Percentiles rank a stretch among this genome's conserved stretches.
Evolutionary conservation across 2,113 vertebrate species (phyloP).

Genomic region (Athene cunicularia): DNA sequence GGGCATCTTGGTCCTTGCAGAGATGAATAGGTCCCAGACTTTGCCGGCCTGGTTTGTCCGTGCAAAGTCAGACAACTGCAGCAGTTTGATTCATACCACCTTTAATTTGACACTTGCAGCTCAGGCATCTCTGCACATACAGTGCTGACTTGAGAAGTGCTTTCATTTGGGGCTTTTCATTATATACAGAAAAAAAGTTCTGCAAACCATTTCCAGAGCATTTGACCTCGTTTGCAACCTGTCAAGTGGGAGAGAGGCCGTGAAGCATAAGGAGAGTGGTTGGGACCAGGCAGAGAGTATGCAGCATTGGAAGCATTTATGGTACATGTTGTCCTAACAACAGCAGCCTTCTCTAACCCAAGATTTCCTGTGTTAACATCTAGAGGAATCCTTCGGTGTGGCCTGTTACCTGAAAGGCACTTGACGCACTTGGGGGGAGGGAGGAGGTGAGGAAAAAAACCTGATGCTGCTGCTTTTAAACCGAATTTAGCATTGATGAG

Average conservation of each 20-base stretch:
- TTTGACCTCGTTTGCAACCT: conserved; percentile 44
- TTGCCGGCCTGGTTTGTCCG: background rate
- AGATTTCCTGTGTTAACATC: conserved; percentile 25
- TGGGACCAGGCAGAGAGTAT: background rate
- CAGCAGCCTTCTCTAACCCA: background rate
- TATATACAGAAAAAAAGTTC: background rate
- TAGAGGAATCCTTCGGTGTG: conserved; percentile 25
- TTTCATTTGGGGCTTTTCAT: background rate
- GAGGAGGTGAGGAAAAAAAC: conserved; percentile 31
- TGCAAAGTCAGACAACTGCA: background rate
- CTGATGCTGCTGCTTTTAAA: background rate
- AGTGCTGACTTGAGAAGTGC: background rate
- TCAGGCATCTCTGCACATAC: background rate
- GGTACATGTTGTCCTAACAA: conserved; percentile 35
- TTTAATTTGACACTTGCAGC: background rate
- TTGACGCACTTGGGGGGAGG: background rate
- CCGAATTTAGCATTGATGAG: background rate
- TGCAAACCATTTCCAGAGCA: background rate
- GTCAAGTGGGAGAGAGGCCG: conserved; percentile 2
- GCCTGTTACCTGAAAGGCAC: conserved; percentile 36
- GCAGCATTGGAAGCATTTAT: background rate
- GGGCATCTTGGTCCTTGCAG: background rate
- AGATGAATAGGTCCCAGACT: background rate
- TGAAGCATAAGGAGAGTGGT: conserved; percentile 36
- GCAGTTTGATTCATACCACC: background rate